Conservation (phyloP, 1,140 invertebrate genomes). For the Bombus terrestris region DNA sequence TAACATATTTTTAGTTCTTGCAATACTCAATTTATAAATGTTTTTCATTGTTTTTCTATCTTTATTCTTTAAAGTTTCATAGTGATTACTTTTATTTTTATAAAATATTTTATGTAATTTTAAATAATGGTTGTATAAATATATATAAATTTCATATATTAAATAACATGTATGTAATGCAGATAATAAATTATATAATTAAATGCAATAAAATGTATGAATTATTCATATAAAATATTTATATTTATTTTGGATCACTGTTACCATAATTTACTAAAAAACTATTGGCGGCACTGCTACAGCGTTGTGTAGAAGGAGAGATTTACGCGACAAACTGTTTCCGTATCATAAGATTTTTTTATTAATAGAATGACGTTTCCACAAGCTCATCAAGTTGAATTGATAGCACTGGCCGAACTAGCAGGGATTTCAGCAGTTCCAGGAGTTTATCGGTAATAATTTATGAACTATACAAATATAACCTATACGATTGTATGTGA, state of each 20-base stretch:
- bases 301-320: too few species aligned
- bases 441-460: conserved; percentile 68
- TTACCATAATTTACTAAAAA: neutral
- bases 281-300: neutral
- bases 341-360: neutral
- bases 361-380: conserved; percentile 66
- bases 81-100: neutral
- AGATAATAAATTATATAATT: neutral
- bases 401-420: conserved; percentile 70
- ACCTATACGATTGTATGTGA: conserved; percentile 2
- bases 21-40: neutral
- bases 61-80: neutral
- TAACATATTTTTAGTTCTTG: neutral
- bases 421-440: conserved; percentile 70
- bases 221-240: conserved; percentile 1
- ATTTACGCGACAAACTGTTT: conserved; percentile 11
- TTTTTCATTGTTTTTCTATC: neutral
- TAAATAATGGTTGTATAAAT: neutral
- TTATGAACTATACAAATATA: conserved; percentile 7
- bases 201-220: neutral
- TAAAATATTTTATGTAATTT: neutral
- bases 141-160: neutral
- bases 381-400: conserved; percentile 64
- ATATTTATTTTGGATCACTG: neutral
- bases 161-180: neutral